These are phyloP conservation scores for Nasonovia ribisnigri DNA, from an alignment of 2,888 invertebrate species.

Conservation along the genomic window DNA sequence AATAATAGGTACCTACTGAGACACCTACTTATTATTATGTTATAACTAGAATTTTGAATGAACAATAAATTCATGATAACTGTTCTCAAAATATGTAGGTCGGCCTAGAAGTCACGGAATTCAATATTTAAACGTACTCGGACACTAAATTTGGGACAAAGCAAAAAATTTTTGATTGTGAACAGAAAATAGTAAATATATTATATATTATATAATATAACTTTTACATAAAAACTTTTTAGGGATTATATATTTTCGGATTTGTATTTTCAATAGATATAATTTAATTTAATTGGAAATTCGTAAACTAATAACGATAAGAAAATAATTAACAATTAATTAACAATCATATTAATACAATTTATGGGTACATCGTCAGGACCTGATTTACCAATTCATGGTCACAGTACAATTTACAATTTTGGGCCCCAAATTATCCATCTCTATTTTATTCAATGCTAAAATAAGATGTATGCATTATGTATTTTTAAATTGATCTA, in stretches of 20 bases:
- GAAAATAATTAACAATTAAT: neutral
- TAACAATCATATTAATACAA: neutral
- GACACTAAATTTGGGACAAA: neutral
- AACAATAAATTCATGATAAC: neutral
- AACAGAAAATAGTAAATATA: neutral
- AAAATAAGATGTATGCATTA: no score
- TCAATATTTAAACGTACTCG: neutral
- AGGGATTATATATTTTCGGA: no score
- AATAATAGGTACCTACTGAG: neutral
- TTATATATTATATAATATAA: neutral
- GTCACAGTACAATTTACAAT: no score
- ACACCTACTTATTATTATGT: neutral
- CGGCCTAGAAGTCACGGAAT: neutral
- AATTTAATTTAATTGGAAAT: neutral
- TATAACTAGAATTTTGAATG: neutral
- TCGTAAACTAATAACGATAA: neutral
- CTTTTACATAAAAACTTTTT: no score
- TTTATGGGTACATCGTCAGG: neutral
- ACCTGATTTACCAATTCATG: no score
- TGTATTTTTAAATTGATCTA: no score
- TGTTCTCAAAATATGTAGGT: constrained; percentile 26
- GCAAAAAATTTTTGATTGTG: neutral
- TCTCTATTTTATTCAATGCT: no score
- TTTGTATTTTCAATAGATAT: neutral
- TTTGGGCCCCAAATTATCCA: no score